Evolutionary conservation across 2,888 invertebrate species (phyloP).

Genomic region (Miltochrista miniata): DNA sequence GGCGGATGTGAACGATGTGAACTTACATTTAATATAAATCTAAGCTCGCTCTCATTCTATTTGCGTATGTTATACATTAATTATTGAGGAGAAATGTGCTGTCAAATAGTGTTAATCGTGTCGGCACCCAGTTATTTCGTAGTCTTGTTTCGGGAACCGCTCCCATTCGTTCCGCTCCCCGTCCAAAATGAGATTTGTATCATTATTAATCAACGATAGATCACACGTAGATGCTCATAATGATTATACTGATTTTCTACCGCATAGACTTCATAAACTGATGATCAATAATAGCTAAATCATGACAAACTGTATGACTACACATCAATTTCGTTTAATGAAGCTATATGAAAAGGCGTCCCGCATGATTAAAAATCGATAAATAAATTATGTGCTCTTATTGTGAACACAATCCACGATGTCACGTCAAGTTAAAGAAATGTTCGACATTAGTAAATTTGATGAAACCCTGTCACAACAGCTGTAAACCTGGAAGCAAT

Average conservation of each 20-base stretch:
- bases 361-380: constrained; percentile 61
- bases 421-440: constrained; percentile 49
- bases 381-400: constrained; percentile 48
- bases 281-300: constrained; percentile 61
- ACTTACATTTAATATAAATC: constrained; percentile 14
- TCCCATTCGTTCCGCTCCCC: constrained; percentile 57
- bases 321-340: constrained; percentile 64
- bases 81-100: constrained; percentile 13
- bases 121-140: constrained; percentile 39
- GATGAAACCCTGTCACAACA: constrained; percentile 21
- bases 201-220: constrained; percentile 62
- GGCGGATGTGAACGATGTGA: constrained; percentile 9
- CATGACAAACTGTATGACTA: constrained; percentile 60
- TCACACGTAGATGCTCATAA: constrained; percentile 41
- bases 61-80: constrained; percentile 13
- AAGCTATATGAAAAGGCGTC: constrained; percentile 59
- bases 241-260: constrained; percentile 32
- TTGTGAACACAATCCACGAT: constrained; percentile 50
- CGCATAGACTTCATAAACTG: constrained; percentile 30
- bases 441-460: constrained; percentile 52
- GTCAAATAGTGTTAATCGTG: constrained; percentile 24
- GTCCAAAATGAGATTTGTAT: constrained; percentile 50
- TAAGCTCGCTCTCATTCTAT: constrained; percentile 8
- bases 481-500: constrained; percentile 54
- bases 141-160: constrained; percentile 52